Evolutionary conservation across 2,888 invertebrate genomes (phyloP).

Genomic region (Chymomyza caudatula): DNA sequence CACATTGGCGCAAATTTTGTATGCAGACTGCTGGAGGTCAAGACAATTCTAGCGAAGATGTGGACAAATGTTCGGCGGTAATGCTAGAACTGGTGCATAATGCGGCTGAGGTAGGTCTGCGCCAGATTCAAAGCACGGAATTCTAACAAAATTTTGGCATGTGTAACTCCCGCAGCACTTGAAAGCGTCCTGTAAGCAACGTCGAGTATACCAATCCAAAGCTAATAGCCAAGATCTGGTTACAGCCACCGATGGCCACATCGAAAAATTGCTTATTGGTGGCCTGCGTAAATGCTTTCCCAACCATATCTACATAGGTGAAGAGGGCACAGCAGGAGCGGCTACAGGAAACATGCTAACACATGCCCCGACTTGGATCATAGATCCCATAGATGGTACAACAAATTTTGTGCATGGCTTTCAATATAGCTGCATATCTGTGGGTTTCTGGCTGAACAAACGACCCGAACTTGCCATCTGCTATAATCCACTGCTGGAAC

Average conservation of each 20-base stretch:
- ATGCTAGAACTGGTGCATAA: conserved; percentile 83
- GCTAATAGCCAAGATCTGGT: conserved; percentile 92
- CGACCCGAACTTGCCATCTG: conserved; percentile 87
- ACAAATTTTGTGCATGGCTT: conserved; percentile 97
- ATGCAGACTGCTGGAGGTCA: too few species aligned
- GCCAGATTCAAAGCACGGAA: too few species aligned
- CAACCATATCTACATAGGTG: conserved; percentile 90
- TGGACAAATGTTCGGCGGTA: conserved; percentile 83
- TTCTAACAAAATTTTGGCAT: background rate
- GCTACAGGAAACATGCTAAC: conserved; percentile 85
- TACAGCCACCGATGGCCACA: conserved; percentile 94
- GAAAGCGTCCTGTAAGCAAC: conserved; percentile 52
- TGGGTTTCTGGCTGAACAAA: conserved; percentile 87
- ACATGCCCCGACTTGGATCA: conserved; percentile 96
- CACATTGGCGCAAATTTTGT: too few species aligned
- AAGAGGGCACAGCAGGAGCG: conserved; percentile 89
- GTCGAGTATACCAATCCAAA: conserved; percentile 84
- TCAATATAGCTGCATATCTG: conserved; percentile 92
- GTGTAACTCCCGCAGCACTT: too few species aligned
- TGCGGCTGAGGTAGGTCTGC: conserved; percentile 81
- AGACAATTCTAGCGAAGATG: too few species aligned
- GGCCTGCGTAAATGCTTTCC: conserved; percentile 85
- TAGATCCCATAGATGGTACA: conserved; percentile 98
- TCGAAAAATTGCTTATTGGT: conserved; percentile 90
- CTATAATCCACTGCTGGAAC: conserved; percentile 91